These are phyloP conservation scores for Collichthys lucidus DNA, from an alignment of 2,113 vertebrate genomes.

Conservation along the genomic window DNA sequence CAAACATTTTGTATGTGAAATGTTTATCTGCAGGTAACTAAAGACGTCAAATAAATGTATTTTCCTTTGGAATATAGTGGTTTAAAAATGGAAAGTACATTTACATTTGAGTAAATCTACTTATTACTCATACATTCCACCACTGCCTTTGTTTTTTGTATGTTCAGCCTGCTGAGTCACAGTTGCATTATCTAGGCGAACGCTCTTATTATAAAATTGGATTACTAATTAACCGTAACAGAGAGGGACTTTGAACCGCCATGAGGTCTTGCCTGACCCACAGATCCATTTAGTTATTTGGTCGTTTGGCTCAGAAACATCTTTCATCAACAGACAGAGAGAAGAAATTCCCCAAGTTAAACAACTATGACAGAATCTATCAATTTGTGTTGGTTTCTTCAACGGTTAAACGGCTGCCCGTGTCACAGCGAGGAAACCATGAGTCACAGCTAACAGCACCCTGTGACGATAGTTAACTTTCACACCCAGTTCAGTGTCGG, in stretches of 20 bases:
- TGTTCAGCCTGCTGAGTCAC: slow-evolving; percentile 23
- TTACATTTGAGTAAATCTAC: background rate
- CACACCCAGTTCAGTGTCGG: slow-evolving; percentile 33
- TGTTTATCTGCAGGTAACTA: background rate
- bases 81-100: background rate
- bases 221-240: slow-evolving; percentile 66
- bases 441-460: slow-evolving; percentile 46
- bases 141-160: background rate
- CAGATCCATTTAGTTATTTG: background rate
- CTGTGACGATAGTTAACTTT: slow-evolving; percentile 53
- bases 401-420: background rate
- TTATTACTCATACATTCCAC: background rate
- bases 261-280: background rate
- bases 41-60: background rate
- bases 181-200: slow-evolving; percentile 19
- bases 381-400: background rate
- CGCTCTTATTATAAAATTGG: slow-evolving; percentile 1
- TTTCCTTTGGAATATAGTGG: background rate
- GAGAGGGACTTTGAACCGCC: slow-evolving; percentile 59
- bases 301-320: background rate
- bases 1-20: background rate
- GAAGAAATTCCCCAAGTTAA: background rate
- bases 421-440: slow-evolving; percentile 36
- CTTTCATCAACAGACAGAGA: too few relatives aligned
- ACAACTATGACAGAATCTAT: background rate